A percentile compares a stretch with the other conserved stretches of the same genome.
phyloP scores from a whole-genome alignment of 1,140 invertebrate genomes.

The Calliphora vicina region DNA sequence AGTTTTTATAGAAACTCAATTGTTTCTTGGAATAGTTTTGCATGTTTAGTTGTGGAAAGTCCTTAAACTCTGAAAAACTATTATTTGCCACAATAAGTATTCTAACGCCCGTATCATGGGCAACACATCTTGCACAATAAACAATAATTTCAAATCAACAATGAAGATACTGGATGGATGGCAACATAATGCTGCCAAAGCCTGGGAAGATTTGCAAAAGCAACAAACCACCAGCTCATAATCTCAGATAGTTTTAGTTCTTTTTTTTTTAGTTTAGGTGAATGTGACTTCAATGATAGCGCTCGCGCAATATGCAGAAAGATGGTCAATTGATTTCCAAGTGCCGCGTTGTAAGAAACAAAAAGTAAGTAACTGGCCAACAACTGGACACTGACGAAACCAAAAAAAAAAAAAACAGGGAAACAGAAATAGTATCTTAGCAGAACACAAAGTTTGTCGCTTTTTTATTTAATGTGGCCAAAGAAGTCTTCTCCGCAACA shows the following conservation, averaged over 20 bases:
- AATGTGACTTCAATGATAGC: conserved; percentile 15
- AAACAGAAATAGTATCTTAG: background rate
- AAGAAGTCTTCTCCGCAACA: background rate
- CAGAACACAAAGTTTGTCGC: conserved; percentile 20
- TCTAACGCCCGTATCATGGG: background rate
- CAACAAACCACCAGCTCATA: background rate
- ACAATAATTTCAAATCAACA: background rate
- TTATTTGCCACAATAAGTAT: background rate
- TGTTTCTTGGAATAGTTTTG: too few relatives aligned
- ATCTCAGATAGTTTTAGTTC: background rate
- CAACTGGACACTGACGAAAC: background rate
- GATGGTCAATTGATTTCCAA: conserved; percentile 1
- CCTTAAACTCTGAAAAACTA: too few relatives aligned
- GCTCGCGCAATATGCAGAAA: background rate
- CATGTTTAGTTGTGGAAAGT: too few relatives aligned
- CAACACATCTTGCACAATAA: background rate
- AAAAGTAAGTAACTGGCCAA: background rate
- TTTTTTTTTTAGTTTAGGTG: too few relatives aligned
- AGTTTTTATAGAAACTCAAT: too few relatives aligned
- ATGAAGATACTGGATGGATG: background rate
- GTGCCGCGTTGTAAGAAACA: background rate
- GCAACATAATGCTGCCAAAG: background rate
- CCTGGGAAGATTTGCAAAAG: background rate
- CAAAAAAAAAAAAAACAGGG: background rate
- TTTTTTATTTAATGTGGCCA: background rate